Base-by-base conservation (phyloP, 2,888 invertebrate species). In the Drosophila eohydei region DNA sequence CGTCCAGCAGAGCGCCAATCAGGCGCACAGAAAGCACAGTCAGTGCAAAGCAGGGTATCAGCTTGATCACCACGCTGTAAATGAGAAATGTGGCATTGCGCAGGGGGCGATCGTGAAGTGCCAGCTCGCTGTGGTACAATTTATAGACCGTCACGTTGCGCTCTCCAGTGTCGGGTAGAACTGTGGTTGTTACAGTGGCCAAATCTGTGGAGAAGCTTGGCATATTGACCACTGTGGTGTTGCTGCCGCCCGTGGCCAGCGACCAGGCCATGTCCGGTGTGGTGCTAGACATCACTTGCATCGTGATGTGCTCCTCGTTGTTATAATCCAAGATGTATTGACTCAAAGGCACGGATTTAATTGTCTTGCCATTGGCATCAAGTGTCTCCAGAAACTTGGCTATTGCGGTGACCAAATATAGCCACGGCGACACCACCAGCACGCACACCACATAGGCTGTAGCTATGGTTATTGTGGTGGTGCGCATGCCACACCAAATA, bases 11-110 rank as follows among this genome's bases (percentile, higher is more conserved):
- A 14, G 97, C 97, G 38, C 95, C 94, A 86, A 97, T 96, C 77
- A 97, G 93, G 88, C 96, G 95, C 74, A 96, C 94, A 90, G 97
- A 97, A 60, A 97, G 93, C 81, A 97, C 95, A 0, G 98, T 98
- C 58, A 98, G 93, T 11, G 97, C 95, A 90, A 97, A 94, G 91
- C 98, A 97, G 8, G 98, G 98, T 71, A 98, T 95, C 59, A 98
- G 94, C 93, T 98, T 98, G 81, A 98, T 96, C 77, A 98, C 95
- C 12, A 98, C 97, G 92, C 98, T 96, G 93, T 98, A 98, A 84
- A 98, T 96, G 96, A 97, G 97, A 93, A 97, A 97, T 91, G 97
- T 98, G 75, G 96, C 94, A 70, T 95, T 95, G 71, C 95, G 94
- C 81, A 95, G 93, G 43, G 94, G 94, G 78, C 94, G 94, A 88